Evolutionary conservation across 1,140 invertebrate genomes (phyloP).

Genomic region (Hylyphantes graminicola): DNA sequence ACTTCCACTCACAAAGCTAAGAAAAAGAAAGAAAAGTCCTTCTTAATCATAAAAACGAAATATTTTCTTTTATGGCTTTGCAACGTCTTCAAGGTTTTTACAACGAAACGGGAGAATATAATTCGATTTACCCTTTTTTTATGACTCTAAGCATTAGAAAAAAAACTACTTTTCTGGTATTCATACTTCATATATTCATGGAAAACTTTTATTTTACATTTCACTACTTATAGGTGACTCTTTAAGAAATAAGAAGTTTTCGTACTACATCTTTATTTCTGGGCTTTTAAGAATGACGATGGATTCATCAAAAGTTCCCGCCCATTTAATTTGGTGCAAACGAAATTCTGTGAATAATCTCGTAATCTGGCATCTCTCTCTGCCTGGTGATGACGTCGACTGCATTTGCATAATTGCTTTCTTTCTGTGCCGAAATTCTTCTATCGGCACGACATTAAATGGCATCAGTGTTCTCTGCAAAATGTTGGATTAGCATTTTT

Average conservation of each 20-base stretch:
- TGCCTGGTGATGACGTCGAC: constrained; percentile 17
- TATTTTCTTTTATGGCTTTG: constrained; percentile 21
- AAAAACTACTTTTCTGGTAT: too few species aligned
- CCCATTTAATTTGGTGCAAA: constrained; percentile 4
- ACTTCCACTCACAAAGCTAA: neutral
- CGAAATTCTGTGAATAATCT: constrained; percentile 8
- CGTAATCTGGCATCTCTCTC: constrained; percentile 1
- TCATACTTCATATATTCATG: neutral
- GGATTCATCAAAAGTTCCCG: constrained; percentile 15
- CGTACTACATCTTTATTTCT: neutral
- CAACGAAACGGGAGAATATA: neutral
- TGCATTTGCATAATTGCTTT: constrained; percentile 48
- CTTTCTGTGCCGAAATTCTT: constrained; percentile 19
- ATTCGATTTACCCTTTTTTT: constrained; percentile 34
- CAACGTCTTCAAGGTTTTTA: neutral
- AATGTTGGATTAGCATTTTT: constrained; percentile 37
- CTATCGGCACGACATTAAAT: constrained; percentile 42
- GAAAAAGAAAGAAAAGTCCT: constrained; percentile 14
- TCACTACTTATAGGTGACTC: neutral
- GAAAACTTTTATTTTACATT: constrained; percentile 10
- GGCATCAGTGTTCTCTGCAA: constrained; percentile 13
- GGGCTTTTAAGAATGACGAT: constrained; percentile 1
- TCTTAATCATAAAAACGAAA: constrained; percentile 26
- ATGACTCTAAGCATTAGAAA: constrained; percentile 17
- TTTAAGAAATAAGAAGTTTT: too few species aligned